Conservation (phyloP, 1,140 invertebrate species). For the Papilio glaucus region DNA sequence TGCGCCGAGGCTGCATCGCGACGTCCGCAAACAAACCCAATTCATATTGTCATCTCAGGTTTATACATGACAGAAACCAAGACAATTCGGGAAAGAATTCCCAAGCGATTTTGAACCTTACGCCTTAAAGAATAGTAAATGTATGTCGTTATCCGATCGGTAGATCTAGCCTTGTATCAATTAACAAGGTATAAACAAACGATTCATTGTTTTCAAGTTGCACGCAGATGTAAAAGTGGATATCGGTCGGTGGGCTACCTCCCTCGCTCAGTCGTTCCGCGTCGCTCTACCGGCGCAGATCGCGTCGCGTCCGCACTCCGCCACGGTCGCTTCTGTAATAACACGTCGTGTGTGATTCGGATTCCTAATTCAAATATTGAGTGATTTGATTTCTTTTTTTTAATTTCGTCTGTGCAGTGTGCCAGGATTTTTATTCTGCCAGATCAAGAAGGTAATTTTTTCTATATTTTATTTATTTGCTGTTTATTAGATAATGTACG, state of each 20-base stretch:
- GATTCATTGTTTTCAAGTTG: constrained; percentile 58
- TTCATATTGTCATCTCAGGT: constrained; percentile 40
- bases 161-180: constrained; percentile 51
- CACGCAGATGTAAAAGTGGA: constrained; percentile 35
- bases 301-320: constrained; percentile 31
- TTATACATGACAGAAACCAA: not conserved
- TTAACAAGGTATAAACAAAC: constrained; percentile 57
- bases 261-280: constrained; percentile 42
- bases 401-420: constrained; percentile 41
- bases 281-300: constrained; percentile 38
- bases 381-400: constrained; percentile 26
- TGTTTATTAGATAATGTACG: constrained; percentile 12
- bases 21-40: constrained; percentile 36
- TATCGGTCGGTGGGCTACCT: constrained; percentile 32
- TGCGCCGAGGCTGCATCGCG: constrained; percentile 43
- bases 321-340: constrained; percentile 33
- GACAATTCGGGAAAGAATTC: not conserved
- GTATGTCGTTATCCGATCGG: constrained; percentile 24
- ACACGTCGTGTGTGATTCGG: constrained; percentile 41
- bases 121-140: constrained; percentile 20
- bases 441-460: constrained; percentile 38
- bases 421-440: constrained; percentile 40
- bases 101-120: constrained; percentile 28
- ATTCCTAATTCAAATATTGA: constrained; percentile 28
- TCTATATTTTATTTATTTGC: constrained; percentile 19